Base-by-base conservation (phyloP, 2,888 invertebrate species). In the Willowsia nigromaculata region DNA sequence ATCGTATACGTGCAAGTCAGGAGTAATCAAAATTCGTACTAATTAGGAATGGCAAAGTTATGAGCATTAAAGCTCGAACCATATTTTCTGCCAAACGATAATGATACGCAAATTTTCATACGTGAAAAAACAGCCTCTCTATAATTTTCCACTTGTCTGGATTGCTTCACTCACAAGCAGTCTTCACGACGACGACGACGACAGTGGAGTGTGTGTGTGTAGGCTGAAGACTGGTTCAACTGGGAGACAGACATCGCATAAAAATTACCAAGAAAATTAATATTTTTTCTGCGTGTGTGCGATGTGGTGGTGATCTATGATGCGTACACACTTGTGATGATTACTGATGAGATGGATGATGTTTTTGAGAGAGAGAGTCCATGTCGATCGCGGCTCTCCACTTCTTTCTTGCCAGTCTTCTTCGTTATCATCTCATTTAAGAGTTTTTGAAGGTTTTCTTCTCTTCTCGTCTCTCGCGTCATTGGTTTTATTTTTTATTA, bases 21-120 rank as follows among this genome's bases (percentile, higher is more conserved):
- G 30, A 78, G 25, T 86, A 86, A 86, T 86, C 85, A 86, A 80
- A 85, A 85, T 80, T 47, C 43, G 25, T 87, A 81, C 87, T 87
- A 87, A 87, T 87, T 87, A 87, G 80, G 68, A 53, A 59, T 50
- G n/a, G n/a, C n/a, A n/a, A n/a, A n/a, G n/a, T n/a, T n/a, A n/a
- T n/a, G n/a, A n/a, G n/a, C n/a, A n/a, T n/a, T 53, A 53, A 53
- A 53, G 18, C 18, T 53, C 18, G 18, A 40, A 40, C 22, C 3
- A 40, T 22, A 68, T 68, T 68, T 40, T 40, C 13, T 33, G 22
- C 68, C 18, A n/a, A n/a, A n/a, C n/a, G 74, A 47, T 47, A 74
- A 47, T 74, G 47, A 50, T 74, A 74, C 74, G 43, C 47, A 74
- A 74, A 27, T 27, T 50, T 25, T 71, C 27, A n/a, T n/a, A n/a